A percentile compares a stretch with the other conserved stretches of the same genome.
Evolutionary conservation across 2,797 vertebrate species (phyloP).

Genomic region (Pelobates cultripes): DNA sequence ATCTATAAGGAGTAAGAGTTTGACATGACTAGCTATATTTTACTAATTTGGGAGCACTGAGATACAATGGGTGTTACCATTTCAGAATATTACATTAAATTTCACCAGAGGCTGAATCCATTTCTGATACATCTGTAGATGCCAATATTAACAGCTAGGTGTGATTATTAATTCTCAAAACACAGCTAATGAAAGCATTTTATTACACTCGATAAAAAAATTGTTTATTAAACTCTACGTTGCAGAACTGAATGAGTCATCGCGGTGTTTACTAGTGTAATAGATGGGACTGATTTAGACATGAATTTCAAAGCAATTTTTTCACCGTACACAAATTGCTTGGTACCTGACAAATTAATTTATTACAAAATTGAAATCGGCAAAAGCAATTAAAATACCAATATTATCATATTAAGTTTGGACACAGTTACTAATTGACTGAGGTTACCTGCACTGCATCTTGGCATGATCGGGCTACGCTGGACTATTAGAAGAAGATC

Average conservation of each 20-base stretch:
- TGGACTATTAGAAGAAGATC: slow-evolving; percentile 65
- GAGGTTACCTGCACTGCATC: slow-evolving; percentile 65
- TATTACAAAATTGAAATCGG: slow-evolving; percentile 23
- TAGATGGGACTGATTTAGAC: slow-evolving; percentile 39
- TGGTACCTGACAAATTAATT: slow-evolving; percentile 16
- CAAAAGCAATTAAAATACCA: slow-evolving; percentile 17
- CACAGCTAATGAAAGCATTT: slow-evolving; percentile 38
- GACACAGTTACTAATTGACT: slow-evolving; percentile 5
- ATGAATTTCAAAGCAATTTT: slow-evolving; percentile 34
- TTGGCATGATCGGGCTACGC: slow-evolving; percentile 64
- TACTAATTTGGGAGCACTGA: too few relatives aligned
- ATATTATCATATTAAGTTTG: background rate
- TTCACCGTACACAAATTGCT: slow-evolving; percentile 27
- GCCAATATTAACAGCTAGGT: slow-evolving; percentile 8
- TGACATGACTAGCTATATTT: background rate
- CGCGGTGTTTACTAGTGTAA: slow-evolving; percentile 41
- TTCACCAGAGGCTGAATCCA: slow-evolving; percentile 10
- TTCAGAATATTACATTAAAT: slow-evolving; percentile 5
- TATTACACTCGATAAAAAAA: slow-evolving; percentile 38
- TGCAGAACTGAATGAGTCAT: slow-evolving; percentile 23
- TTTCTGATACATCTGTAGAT: slow-evolving; percentile 11
- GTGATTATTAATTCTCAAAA: slow-evolving; percentile 52
- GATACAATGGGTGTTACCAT: background rate
- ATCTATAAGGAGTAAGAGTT: background rate
- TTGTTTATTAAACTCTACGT: slow-evolving; percentile 5